Evolutionary conservation across 2,797 vertebrate species (phyloP).

Genomic region (Chloroceryle inda): DNA sequence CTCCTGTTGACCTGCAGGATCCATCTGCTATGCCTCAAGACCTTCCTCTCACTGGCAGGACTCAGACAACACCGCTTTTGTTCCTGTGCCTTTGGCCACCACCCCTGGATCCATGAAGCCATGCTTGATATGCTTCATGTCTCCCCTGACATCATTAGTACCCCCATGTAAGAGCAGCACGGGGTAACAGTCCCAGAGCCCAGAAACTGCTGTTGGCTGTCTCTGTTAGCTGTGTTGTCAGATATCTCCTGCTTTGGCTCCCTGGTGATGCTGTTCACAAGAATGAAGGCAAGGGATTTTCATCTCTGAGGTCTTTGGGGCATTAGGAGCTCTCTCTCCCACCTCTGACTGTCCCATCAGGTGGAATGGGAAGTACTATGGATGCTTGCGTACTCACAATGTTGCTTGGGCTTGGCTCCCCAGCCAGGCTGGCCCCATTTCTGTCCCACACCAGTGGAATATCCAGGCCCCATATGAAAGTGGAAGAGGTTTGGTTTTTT

Average conservation of each 20-base stretch:
- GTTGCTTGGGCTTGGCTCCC: not conserved
- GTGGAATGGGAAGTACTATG: not conserved
- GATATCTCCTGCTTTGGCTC: not conserved
- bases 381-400: not conserved
- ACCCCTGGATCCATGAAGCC: not conserved
- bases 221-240: not conserved
- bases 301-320: not conserved
- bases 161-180: not conserved
- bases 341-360: not conserved
- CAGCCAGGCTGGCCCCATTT: not conserved
- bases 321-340: not conserved
- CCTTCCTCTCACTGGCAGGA: not conserved
- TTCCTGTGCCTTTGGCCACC: not conserved
- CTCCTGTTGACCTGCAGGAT: not conserved
- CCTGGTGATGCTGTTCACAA: not conserved
- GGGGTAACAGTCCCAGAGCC: not conserved
- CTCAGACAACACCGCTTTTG: not conserved
- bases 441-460: not conserved
- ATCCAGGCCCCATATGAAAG: not conserved
- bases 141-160: not conserved
- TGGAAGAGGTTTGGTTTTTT: accelerated
- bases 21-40: not conserved
- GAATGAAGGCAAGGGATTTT: not conserved
- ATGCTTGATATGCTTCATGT: not conserved
- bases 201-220: not conserved